Percentiles rank a stretch among this genome's conserved stretches.
Conservation (phyloP, 2,888 invertebrate genomes). For the Apodemia hepburni region DNA sequence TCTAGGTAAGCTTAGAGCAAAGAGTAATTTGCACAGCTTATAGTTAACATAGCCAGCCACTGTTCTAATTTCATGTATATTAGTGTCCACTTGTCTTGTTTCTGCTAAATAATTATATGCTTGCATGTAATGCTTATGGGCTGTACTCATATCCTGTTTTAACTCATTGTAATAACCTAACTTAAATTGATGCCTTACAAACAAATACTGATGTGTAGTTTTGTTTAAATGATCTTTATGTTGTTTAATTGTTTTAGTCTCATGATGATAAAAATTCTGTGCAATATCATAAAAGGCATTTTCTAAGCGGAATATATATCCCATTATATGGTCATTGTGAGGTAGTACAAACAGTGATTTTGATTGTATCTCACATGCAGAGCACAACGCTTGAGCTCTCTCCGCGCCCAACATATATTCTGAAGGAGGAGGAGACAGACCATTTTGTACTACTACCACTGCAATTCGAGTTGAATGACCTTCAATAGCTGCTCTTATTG, state of each 20-base stretch:
- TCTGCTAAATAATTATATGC: constrained; percentile 95
- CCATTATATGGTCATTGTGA: constrained; percentile 92
- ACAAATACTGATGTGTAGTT: constrained; percentile 93
- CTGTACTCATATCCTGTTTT: constrained; percentile 92
- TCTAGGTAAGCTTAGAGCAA: constrained; percentile 92
- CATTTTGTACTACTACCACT: constrained; percentile 94
- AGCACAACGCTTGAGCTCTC: constrained; percentile 93
- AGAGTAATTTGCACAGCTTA: constrained; percentile 95
- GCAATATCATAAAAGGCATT: constrained; percentile 96
- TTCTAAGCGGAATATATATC: constrained; percentile 89
- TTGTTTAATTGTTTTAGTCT: constrained; percentile 91
- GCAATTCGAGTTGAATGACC: constrained; percentile 88
- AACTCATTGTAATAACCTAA: constrained; percentile 97
- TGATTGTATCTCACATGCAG: constrained; percentile 94
- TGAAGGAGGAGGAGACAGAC: constrained; percentile 86
- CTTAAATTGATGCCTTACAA: constrained; percentile 98
- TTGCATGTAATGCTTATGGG: constrained; percentile 92
- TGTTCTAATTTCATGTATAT: constrained; percentile 95
- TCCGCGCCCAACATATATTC: constrained; percentile 94
- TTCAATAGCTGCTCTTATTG: constrained; percentile 86
- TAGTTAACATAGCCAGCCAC: constrained; percentile 98
- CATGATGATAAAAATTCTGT: constrained; percentile 94
- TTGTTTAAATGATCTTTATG: constrained; percentile 95
- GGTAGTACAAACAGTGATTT: constrained; percentile 96
- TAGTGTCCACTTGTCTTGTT: constrained; percentile 92